Conservation (phyloP, 2,113 vertebrate species). For the Ptyas mucosa region DNA sequence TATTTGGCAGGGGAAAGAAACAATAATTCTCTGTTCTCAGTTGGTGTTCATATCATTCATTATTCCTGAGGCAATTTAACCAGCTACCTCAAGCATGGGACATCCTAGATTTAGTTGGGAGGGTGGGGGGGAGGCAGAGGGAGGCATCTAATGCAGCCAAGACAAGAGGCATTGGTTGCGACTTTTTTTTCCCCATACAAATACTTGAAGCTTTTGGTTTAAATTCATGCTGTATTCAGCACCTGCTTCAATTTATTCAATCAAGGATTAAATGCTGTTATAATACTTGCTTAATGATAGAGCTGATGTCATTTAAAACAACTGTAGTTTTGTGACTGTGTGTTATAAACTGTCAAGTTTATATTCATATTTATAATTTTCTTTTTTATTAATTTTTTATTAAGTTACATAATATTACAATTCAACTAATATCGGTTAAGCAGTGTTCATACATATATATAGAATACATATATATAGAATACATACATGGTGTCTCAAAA, state of each 20-base stretch:
- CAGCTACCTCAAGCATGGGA: slow-evolving; percentile 61
- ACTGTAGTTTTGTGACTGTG: background rate
- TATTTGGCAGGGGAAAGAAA: slow-evolving; percentile 60
- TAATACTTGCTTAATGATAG: slow-evolving; percentile 35
- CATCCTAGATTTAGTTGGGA: slow-evolving; percentile 57
- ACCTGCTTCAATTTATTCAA: slow-evolving; percentile 58
- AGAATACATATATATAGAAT: no score
- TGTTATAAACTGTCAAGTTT: slow-evolving; percentile 49
- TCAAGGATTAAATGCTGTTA: slow-evolving; percentile 56
- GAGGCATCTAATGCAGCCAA: slow-evolving; percentile 49
- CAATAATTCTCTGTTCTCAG: slow-evolving; percentile 57
- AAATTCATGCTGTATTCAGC: slow-evolving; percentile 50
- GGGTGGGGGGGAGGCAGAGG: background rate
- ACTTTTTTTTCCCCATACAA: slow-evolving; percentile 38
- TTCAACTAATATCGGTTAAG: no score
- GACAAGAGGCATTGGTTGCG: slow-evolving; percentile 49
- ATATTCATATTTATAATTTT: slow-evolving; percentile 19
- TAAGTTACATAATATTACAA: no score
- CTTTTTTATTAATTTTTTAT: no score
- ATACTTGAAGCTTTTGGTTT: slow-evolving; percentile 58
- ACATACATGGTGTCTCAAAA: no score
- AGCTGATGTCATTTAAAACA: background rate
- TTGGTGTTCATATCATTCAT: slow-evolving; percentile 58
- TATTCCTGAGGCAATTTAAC: slow-evolving; percentile 63
- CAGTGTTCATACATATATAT: no score